Evolutionary conservation across 2,113 vertebrate species (phyloP).

Genomic region (Nipponia nippon): DNA sequence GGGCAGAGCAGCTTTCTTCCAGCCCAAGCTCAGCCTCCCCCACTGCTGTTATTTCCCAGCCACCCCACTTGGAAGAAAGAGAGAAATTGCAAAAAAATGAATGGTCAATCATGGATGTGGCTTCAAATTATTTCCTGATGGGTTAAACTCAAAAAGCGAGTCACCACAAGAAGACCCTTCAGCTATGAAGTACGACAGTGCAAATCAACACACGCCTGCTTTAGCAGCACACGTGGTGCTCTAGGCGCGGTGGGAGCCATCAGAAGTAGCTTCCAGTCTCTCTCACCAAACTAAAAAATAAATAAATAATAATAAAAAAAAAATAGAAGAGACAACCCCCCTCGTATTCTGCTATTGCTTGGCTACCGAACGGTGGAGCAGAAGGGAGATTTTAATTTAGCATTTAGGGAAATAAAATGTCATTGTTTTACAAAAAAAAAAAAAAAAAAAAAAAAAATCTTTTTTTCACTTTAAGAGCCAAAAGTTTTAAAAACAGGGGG

Average conservation of each 20-base stretch:
- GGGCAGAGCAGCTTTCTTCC: background rate
- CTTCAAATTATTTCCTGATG: background rate
- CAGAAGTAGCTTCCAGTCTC: background rate
- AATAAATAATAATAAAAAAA: background rate
- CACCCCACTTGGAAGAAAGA: background rate
- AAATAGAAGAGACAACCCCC: background rate
- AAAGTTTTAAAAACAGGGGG: no score
- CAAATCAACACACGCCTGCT: background rate
- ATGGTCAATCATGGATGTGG: accelerated
- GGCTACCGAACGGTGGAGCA: background rate
- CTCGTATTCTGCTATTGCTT: background rate
- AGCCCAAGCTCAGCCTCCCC: background rate
- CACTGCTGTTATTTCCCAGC: background rate
- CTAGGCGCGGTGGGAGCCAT: background rate
- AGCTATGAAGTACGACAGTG: background rate
- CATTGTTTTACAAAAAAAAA: background rate
- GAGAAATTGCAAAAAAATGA: background rate
- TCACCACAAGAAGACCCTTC: background rate
- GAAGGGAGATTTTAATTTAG: background rate
- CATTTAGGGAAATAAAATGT: background rate
- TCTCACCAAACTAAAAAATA: background rate
- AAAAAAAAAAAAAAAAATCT: no score
- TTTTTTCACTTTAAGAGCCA: no score
- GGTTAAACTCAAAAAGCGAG: background rate
- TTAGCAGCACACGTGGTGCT: background rate